These are phyloP conservation scores for Drosophila prosaltans DNA, from an alignment of 1,140 invertebrate species.

Conservation along the genomic window DNA sequence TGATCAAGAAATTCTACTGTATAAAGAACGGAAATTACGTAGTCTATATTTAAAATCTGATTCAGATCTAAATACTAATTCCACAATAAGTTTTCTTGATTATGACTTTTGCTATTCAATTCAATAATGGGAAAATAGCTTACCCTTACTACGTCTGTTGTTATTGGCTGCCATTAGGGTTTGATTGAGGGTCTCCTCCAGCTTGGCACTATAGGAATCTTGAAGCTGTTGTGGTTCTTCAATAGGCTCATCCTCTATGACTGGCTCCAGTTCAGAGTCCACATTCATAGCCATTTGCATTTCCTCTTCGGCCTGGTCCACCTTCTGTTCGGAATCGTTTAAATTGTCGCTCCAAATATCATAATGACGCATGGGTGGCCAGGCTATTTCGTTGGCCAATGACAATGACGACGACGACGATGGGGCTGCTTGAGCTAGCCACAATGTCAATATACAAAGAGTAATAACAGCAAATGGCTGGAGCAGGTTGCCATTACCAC, in stretches of 20 bases:
- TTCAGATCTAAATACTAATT: not conserved
- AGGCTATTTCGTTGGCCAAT: slow-evolving; percentile 55
- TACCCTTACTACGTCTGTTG: slow-evolving; percentile 53
- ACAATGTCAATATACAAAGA: slow-evolving; percentile 53
- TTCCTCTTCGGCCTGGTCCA: slow-evolving; percentile 28
- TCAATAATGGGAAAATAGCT: not conserved
- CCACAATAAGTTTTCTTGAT: too few species aligned
- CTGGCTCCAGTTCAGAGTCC: slow-evolving; percentile 6
- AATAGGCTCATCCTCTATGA: slow-evolving; percentile 17
- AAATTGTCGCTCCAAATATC: slow-evolving; percentile 74
- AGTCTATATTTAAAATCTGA: too few species aligned
- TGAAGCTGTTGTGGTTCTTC: slow-evolving; percentile 28
- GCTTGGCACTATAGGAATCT: slow-evolving; percentile 16
- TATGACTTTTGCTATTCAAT: too few species aligned
- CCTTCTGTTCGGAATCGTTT: slow-evolving; percentile 7
- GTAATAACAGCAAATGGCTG: slow-evolving; percentile 18
- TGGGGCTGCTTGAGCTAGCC: slow-evolving; percentile 31
- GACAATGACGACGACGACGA: slow-evolving; percentile 17
- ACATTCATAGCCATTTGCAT: slow-evolving; percentile 33
- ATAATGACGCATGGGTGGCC: slow-evolving; percentile 74
- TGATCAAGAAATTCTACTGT: too few species aligned
- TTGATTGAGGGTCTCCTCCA: slow-evolving; percentile 20
- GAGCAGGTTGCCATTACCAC: slow-evolving; percentile 42
- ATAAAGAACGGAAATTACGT: too few species aligned
- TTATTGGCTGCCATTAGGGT: slow-evolving; percentile 15